phyloP scores from a whole-genome alignment of 2,888 invertebrate species.

The Ectobius pallidus region DNA sequence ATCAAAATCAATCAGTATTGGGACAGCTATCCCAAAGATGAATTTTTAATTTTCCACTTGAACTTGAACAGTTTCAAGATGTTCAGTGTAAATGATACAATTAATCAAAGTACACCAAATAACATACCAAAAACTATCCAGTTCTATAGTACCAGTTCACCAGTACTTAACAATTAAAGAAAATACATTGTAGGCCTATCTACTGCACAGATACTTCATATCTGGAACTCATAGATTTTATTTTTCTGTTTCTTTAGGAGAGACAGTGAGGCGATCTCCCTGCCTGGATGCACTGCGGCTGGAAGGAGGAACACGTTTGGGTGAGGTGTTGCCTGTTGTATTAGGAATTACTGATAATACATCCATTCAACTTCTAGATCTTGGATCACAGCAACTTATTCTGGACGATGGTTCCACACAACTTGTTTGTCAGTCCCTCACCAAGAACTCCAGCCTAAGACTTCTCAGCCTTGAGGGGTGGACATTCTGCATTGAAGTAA shows the following conservation, averaged over 20 bases:
- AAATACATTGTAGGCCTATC: too few relatives aligned
- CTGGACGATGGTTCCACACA: constrained; percentile 60
- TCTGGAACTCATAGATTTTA: too few relatives aligned
- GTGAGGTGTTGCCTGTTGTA: constrained; percentile 62
- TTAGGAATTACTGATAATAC: constrained; percentile 61
- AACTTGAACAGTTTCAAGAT: too few relatives aligned
- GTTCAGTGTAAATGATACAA: too few relatives aligned
- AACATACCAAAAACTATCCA: too few relatives aligned
- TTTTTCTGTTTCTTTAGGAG: constrained; percentile 46
- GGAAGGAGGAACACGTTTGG: constrained; percentile 60
- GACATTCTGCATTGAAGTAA: constrained; percentile 63
- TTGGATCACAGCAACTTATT: constrained; percentile 60
- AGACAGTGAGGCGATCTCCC: constrained; percentile 59
- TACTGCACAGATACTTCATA: too few relatives aligned
- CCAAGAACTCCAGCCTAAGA: constrained; percentile 57
- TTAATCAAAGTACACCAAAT: too few relatives aligned
- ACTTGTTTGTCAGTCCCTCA: constrained; percentile 57
- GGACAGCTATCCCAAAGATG: too few relatives aligned
- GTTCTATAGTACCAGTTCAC: too few relatives aligned
- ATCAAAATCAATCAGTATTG: too few relatives aligned
- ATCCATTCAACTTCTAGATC: constrained; percentile 60
- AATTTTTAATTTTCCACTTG: too few relatives aligned
- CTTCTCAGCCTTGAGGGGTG: constrained; percentile 62
- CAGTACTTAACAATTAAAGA: too few relatives aligned
- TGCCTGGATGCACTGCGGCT: constrained; percentile 61